Evolutionary conservation across 2,113 vertebrate genomes (phyloP), one percentile per base, ranked within the genome.

Genomic region (Poeciliopsis retropinna): DNA sequence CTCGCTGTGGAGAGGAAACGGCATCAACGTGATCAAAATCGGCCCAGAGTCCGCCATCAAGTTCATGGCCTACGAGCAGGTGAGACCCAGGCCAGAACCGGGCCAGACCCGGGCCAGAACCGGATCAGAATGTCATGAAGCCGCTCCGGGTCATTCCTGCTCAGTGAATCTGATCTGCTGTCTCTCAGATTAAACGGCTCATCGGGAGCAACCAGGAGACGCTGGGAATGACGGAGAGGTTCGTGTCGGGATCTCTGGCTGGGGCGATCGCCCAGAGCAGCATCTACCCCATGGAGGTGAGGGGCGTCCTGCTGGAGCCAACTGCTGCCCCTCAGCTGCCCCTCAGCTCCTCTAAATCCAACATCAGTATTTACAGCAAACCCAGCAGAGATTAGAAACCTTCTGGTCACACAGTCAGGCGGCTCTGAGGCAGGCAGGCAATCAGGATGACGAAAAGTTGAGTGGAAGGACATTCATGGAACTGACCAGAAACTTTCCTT

Each of bases 261-360:
- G 98, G 98, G 60, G 95, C 92, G 6, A 96, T 98, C 4, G 96
- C 98, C 1, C 98, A 99, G 92, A 99, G 97, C 93, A 98, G 96
- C 93, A 99, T 98, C 91, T 99, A 99, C 84, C 98, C 97, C 0
- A 98, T 98, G 97, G 98, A 99, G 96, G 97, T 98, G 84, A 88
- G 87, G 19, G 22, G 7, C 60, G 12, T 44, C 12, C 41, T 44
- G 14, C 34, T 10, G 34, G 34, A 13, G n/a, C n/a, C n/a, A n/a
- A n/a, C n/a, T n/a, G n/a, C n/a, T n/a, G n/a, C n/a, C n/a, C n/a
- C n/a, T n/a, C n/a, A n/a, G n/a, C n/a, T n/a, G n/a, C n/a, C n/a
- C n/a, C 1, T 39, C 37, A 1, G 9, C 11, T 39, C 31, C 31
- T 39, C 37, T 39, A 39, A 39, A 39, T 5, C 31, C 31, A 32